Evolutionary conservation across 2,888 invertebrate species (phyloP), one percentile per base, ranked within the genome.

Genomic region (Heterodera filipjevi): DNA sequence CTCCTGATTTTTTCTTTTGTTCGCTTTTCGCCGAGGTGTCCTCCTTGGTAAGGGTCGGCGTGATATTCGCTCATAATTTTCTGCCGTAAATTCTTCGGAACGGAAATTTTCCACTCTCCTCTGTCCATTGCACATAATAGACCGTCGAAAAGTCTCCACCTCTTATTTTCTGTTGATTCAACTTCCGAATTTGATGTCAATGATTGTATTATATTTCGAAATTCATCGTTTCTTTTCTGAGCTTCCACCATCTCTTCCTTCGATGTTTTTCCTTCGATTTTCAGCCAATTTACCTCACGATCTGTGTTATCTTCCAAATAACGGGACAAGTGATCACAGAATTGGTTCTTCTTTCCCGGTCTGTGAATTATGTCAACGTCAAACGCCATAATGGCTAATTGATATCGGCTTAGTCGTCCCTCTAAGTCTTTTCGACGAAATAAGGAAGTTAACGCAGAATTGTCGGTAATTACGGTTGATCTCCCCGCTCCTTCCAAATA

Each of bases 351-450:
- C 44, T 75, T 75, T n/a, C 86, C 86, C 6, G 77, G 72, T 14
- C 85, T 72, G 59, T 85, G 83, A 8, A 49, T 70, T 3, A 86
- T 82, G 12, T 71, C 49, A n/a, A 86, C 35, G 46, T 84, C 73
- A 71, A 70, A 74, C 3, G 39, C 64, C 33, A 77, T 77, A 27
- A 82, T 74, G 3, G 72, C 76, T 16, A 82, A 16, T 66, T 82
- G 82, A n/a, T 77, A 82, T 19, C 74, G 64, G 1, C 66, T 72
- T 14, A 82, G 35, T 8, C 82, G 77, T 14, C 81, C 81, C 16
- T 76, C 64, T 22, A 82, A 27, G 12, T 82, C 81, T 33, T 71
- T 53, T 39, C 66, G 64, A 1, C 59, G 46, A 30, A 82, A 66
- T n/a, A 82, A 35, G 0, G 80, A 46, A 0, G 64, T 46, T 32